Percentiles rank a stretch among this genome's conserved stretches.
phyloP scores from a whole-genome alignment of 2,888 invertebrate species.

The Matsumyia berberina region DNA sequence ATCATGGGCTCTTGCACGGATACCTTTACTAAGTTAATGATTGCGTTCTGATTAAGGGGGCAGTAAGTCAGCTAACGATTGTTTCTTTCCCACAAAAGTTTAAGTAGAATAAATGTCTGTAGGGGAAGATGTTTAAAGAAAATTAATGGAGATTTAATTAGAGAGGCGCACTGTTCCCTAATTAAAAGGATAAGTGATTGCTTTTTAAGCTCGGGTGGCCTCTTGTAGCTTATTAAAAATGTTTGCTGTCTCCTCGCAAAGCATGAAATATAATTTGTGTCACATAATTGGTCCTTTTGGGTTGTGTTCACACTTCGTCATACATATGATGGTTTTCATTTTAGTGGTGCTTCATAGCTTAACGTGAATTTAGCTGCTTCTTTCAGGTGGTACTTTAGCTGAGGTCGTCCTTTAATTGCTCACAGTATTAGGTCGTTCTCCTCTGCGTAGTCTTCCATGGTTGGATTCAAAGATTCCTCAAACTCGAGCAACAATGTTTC shows the following conservation, averaged over 20 bases:
- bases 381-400: too few species aligned
- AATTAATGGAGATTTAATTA: slow-evolving; percentile 37
- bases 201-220: slow-evolving; percentile 1
- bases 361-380: too few species aligned
- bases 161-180: slow-evolving; percentile 18
- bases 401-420: too few species aligned
- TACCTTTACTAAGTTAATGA: slow-evolving; percentile 29
- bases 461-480: too few species aligned
- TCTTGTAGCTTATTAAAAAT: not conserved
- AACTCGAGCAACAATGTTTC: too few species aligned
- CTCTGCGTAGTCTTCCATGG: too few species aligned
- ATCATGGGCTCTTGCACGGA: slow-evolving; percentile 12
- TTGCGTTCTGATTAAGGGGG: slow-evolving; percentile 26
- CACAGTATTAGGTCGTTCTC: too few species aligned
- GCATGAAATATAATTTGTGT: not conserved
- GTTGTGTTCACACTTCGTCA: too few species aligned
- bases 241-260: not conserved
- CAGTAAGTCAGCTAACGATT: slow-evolving; percentile 27
- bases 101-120: not conserved
- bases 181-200: slow-evolving; percentile 31
- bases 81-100: slow-evolving; percentile 10
- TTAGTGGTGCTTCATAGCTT: too few species aligned
- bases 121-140: not conserved
- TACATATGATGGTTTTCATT: too few species aligned
- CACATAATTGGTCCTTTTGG: too few species aligned